Conservation (phyloP, 2,888 invertebrate genomes). For the Dolichomitus sp. region DNA sequence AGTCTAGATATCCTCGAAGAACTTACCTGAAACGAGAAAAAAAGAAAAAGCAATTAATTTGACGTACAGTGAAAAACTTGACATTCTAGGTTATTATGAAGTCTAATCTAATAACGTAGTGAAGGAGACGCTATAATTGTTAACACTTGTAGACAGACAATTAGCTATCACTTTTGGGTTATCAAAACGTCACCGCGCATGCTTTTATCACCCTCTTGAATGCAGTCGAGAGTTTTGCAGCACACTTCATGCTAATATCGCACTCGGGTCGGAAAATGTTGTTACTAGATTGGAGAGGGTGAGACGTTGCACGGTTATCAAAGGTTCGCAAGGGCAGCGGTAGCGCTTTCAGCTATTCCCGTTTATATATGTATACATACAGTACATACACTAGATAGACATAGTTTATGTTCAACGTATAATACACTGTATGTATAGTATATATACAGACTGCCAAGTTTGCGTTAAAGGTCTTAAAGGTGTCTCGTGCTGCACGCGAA, state of each 20-base stretch:
- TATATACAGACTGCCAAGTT: conserved; percentile 70
- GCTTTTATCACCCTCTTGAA: neutral
- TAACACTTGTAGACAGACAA: conserved; percentile 5
- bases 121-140: conserved; percentile 32
- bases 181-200: conserved; percentile 39
- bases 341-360: conserved; percentile 60
- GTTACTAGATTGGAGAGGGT: conserved; percentile 26
- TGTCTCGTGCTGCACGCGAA: conserved; percentile 80
- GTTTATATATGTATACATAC: conserved; percentile 23
- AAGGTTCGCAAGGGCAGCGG: conserved; percentile 78
- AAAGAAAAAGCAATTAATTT: conserved; percentile 43
- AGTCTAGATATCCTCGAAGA: conserved; percentile 18
- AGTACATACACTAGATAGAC: conserved; percentile 28
- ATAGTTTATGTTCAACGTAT: conserved; percentile 18
- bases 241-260: conserved; percentile 41
- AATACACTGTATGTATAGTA: conserved; percentile 17
- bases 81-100: neutral
- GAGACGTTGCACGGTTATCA: conserved; percentile 75
- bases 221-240: conserved; percentile 32
- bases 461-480: conserved; percentile 80
- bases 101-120: neutral
- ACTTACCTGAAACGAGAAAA: conserved; percentile 68
- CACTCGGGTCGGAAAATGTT: conserved; percentile 31
- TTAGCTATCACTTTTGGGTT: conserved; percentile 34
- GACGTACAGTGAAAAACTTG: too few relatives aligned